These are phyloP conservation scores for Astyanax mexicanus DNA, from an alignment of 2,797 vertebrate species.

Conservation along the genomic window DNA sequence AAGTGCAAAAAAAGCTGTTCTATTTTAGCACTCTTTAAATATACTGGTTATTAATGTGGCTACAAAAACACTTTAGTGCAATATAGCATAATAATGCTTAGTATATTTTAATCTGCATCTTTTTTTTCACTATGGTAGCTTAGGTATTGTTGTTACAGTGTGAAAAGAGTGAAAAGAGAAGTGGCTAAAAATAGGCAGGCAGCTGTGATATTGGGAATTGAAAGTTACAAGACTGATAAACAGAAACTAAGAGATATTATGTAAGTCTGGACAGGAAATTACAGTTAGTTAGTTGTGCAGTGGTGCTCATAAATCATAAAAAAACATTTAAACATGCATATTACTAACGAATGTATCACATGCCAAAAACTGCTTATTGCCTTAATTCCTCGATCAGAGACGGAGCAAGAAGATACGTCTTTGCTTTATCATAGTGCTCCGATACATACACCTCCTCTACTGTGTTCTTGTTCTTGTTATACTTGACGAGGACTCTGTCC, in stretches of 20 bases:
- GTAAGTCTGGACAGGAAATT: background rate
- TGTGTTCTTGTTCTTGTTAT: constrained; percentile 68
- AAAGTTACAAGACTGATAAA: constrained; percentile 33
- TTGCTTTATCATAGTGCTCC: constrained; percentile 66
- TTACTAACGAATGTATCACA: background rate
- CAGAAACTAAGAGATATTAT: constrained; percentile 20
- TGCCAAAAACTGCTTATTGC: background rate
- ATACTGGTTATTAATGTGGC: too few relatives aligned
- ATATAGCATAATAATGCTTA: too few relatives aligned
- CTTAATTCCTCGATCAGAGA: constrained; percentile 69
- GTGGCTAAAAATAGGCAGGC: constrained; percentile 26
- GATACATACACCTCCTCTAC: constrained; percentile 70
- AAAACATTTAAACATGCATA: background rate
- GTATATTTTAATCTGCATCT: too few relatives aligned
- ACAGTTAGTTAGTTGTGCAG: background rate
- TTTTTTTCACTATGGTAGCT: too few relatives aligned
- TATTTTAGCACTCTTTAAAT: too few relatives aligned
- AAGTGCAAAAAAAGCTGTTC: too few relatives aligned
- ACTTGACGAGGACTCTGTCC: constrained; percentile 76
- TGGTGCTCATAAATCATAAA: background rate
- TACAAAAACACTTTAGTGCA: too few relatives aligned
- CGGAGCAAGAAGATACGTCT: constrained; percentile 67
- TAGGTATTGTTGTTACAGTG: too few relatives aligned
- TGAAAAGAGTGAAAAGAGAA: constrained; percentile 28
- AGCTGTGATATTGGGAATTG: constrained; percentile 35